Conservation (phyloP, 2,888 invertebrate genomes). For the Drosophila melanosoma region DNA sequence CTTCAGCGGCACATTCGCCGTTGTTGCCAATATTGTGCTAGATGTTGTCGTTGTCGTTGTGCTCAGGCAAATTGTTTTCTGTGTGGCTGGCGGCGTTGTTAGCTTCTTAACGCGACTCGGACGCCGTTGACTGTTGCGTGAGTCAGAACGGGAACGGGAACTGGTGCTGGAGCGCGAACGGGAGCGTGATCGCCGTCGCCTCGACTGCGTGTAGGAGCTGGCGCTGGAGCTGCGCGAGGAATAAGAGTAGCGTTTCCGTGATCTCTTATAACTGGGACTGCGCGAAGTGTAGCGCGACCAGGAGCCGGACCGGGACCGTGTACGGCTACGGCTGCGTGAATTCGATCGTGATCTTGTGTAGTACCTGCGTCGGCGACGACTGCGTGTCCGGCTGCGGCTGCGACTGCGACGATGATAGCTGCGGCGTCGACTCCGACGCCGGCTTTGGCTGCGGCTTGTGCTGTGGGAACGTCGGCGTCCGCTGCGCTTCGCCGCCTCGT, state of each 20-base stretch:
- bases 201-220: conserved; percentile 55
- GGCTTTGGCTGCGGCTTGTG: conserved; percentile 58
- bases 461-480: conserved; percentile 63
- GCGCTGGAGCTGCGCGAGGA: conserved; percentile 69
- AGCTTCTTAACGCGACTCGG: conserved; percentile 30
- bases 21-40: conserved; percentile 51
- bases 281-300: conserved; percentile 69
- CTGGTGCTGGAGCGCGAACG: conserved; percentile 36
- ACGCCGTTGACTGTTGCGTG: conserved; percentile 27
- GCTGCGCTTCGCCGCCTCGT: conserved; percentile 70
- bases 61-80: conserved; percentile 49
- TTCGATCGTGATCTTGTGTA: conserved; percentile 65
- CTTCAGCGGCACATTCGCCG: conserved; percentile 22
- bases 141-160: conserved; percentile 41
- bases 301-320: conserved; percentile 77
- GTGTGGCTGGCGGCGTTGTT: conserved; percentile 30
- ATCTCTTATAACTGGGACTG: conserved; percentile 72
- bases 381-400: conserved; percentile 46
- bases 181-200: conserved; percentile 53
- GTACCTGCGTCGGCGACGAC: conserved; percentile 57
- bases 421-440: conserved; percentile 67
- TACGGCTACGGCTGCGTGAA: conserved; percentile 73
- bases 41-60: conserved; percentile 67
- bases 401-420: conserved; percentile 57
- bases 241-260: conserved; percentile 67